These are phyloP conservation scores for Drosophila nikananu DNA, from an alignment of 1,140 invertebrate species.

Conservation along the genomic window DNA sequence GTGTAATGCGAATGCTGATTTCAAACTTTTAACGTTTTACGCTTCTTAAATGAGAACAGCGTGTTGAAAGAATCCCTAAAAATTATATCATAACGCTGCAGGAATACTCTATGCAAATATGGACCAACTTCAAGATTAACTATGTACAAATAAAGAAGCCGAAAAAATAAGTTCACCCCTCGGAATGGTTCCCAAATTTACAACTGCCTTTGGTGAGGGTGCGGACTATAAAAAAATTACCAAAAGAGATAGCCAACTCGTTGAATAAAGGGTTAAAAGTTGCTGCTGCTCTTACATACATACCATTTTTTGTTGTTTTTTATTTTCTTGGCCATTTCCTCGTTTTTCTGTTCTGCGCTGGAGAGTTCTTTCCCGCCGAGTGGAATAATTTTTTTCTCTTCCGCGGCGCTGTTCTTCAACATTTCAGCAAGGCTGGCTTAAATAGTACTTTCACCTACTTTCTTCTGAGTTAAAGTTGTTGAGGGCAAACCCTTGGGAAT, in stretches of 20 bases:
- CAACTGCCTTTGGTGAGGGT: conserved; percentile 2
- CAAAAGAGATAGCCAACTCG: conserved; percentile 44
- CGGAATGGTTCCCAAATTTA: conserved; percentile 22
- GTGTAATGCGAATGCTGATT: conserved; percentile 55
- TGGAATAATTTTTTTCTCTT: conserved; percentile 23
- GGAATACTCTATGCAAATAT: conserved; percentile 22
- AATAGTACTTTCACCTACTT: conserved; percentile 76
- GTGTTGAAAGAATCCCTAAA: neutral
- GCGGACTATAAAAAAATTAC: conserved; percentile 32
- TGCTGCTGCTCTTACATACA: conserved; percentile 33
- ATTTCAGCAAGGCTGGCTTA: conserved; percentile 69
- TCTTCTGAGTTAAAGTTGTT: conserved; percentile 60
- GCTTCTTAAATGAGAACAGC: conserved; percentile 41
- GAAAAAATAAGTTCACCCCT: conserved; percentile 2
- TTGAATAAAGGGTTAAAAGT: conserved; percentile 73
- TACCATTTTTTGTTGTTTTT: conserved; percentile 6
- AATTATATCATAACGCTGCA: neutral
- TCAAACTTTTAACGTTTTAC: conserved; percentile 62
- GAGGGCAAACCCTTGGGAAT: conserved; percentile 44
- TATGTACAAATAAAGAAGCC: conserved; percentile 3
- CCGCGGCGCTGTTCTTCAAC: conserved; percentile 23
- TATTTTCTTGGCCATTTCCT: conserved; percentile 19
- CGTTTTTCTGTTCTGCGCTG: conserved; percentile 25
- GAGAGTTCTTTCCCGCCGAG: conserved; percentile 25
- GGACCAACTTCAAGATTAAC: conserved; percentile 4